phyloP scores from a whole-genome alignment of 2,797 vertebrate species.

The Smutsia gigantea region DNA sequence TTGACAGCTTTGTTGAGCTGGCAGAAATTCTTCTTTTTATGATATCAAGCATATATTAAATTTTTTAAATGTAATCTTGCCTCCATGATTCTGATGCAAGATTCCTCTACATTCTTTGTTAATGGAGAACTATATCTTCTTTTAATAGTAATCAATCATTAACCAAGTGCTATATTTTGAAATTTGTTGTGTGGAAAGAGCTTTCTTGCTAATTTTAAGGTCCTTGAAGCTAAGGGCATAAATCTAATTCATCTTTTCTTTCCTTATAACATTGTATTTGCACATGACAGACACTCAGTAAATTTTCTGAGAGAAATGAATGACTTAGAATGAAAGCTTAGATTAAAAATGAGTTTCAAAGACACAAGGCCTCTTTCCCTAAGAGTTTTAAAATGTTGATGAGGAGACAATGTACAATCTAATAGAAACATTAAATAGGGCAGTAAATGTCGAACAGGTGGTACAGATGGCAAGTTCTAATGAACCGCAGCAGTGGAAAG shows the following conservation, averaged over 20 bases:
- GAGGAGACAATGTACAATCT: not conserved
- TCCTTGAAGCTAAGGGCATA: not conserved
- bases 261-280: not conserved
- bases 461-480: not conserved
- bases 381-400: not conserved
- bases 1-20: not conserved
- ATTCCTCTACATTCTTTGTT: not conserved
- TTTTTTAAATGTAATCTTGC: not conserved
- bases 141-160: not conserved
- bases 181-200: not conserved
- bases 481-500: not conserved
- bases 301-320: not conserved
- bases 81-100: not conserved
- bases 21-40: not conserved
- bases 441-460: not conserved
- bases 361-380: not conserved
- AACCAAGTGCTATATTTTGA: not conserved
- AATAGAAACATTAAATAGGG: not conserved
- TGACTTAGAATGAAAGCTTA: not conserved
- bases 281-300: not conserved
- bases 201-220: not conserved
- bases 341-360: slow-evolving; percentile 1
- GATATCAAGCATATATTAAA: not conserved
- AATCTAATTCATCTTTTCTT: not conserved
- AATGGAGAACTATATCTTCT: not conserved